phyloP scores from a whole-genome alignment of 2,113 vertebrate species.

The Crotophaga sulcirostris region DNA sequence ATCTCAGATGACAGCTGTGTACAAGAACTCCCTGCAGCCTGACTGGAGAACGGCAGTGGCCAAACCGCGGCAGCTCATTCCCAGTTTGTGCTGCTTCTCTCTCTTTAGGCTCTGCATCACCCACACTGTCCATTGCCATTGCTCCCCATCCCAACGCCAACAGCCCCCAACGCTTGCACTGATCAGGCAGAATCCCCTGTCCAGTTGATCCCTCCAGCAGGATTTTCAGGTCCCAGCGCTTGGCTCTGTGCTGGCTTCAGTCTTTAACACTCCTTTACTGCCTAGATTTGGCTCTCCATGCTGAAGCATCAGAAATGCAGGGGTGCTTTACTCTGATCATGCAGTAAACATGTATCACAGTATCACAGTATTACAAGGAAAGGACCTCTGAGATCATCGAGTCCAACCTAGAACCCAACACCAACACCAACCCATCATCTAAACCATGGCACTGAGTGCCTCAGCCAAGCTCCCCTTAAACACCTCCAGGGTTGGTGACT shows the following conservation, averaged over 20 bases:
- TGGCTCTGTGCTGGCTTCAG: neutral
- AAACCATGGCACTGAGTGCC: too few relatives aligned
- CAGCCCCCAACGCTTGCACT: neutral
- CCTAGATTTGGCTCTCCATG: rapidly evolving
- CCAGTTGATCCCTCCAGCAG: neutral
- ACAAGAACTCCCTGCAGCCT: neutral
- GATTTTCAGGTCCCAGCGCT: neutral
- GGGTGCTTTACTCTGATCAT: neutral
- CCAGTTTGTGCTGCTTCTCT: neutral
- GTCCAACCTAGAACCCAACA: too few relatives aligned
- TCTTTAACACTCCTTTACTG: neutral
- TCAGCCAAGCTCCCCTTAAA: too few relatives aligned
- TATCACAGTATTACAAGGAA: too few relatives aligned
- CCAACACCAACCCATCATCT: too few relatives aligned
- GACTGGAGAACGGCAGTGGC: rapidly evolving
- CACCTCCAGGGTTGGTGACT: too few relatives aligned
- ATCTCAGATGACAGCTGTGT: neutral
- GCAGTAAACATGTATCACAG: too few relatives aligned
- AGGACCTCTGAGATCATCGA: too few relatives aligned
- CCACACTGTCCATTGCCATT: rapidly evolving
- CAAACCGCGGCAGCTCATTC: neutral
- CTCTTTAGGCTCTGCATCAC: neutral
- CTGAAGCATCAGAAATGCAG: neutral
- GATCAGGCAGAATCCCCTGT: neutral
- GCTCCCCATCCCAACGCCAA: neutral